phyloP scores from a whole-genome alignment of 2,113 vertebrate genomes.

The Larimichthys crocea region DNA sequence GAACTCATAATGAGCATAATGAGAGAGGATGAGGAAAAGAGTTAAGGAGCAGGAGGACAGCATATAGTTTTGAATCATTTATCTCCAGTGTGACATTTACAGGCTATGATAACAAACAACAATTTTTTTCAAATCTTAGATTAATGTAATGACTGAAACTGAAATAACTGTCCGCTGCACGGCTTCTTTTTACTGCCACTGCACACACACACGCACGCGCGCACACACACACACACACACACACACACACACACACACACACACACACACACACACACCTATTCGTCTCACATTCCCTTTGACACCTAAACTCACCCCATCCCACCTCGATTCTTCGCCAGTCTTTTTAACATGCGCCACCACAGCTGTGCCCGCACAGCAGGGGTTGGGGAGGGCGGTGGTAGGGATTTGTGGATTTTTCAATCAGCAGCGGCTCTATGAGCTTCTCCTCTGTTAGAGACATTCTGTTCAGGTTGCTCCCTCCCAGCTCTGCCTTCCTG shows the following conservation, averaged over 20 bases:
- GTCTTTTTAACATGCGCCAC: constrained; percentile 50
- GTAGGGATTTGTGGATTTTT: constrained; percentile 59
- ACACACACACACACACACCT: constrained; percentile 34
- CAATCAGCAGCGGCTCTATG: constrained; percentile 57
- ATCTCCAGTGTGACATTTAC: background rate
- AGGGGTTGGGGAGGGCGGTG: background rate
- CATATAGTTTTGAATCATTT: background rate
- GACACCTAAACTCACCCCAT: constrained; percentile 52
- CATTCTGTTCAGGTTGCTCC: constrained; percentile 56
- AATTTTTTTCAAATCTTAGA: constrained; percentile 25
- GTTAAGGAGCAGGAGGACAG: background rate
- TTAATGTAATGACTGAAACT: constrained; percentile 1
- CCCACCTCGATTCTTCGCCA: constrained; percentile 41
- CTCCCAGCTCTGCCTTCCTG: constrained; percentile 44
- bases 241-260: constrained; percentile 32
- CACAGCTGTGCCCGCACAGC: constrained; percentile 62
- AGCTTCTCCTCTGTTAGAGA: constrained; percentile 58
- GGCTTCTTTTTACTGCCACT: background rate
- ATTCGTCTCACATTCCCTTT: constrained; percentile 56
- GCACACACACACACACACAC: constrained; percentile 36
- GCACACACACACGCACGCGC: constrained; percentile 31
- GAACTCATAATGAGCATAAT: background rate
- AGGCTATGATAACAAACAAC: background rate
- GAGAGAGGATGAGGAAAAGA: background rate
- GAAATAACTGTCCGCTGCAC: background rate